Evolutionary conservation across 2,888 invertebrate species (phyloP), one percentile per base, ranked within the genome.

Genomic region (Drosophila diplacantha): DNA sequence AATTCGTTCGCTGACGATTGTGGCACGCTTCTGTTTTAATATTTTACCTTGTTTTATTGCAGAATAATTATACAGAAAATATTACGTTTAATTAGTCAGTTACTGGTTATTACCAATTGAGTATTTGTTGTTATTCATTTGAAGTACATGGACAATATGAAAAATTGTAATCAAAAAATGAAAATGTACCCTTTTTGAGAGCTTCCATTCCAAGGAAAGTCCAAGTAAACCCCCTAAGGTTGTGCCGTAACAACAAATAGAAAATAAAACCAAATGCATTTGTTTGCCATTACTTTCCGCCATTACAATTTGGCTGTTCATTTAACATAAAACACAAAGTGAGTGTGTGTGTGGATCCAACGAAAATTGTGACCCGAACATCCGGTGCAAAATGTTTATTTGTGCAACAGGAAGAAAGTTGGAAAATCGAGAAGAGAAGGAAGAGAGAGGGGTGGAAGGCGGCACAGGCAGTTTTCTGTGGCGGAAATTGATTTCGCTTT

Each of bases 351-450:
- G 29, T 26, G 24, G 31, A 44, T 43, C 11, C 37, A 51, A 50
- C 60, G 62, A 72, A 77, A 75, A 81, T 72, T 83, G 79, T 75
- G 81, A 76, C 75, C 83, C 81, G 64, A 75, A 68, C 79, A 83
- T 79, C 79, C 79, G 83, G 79, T 72, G 64, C 58, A 75, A 81
- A 83, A 81, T 75, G 83, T 79, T 81, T 79, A 81, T 79, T 81
- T 79, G 79, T 75, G 70, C 75, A 81, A 83, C 81, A 83, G 79
- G 83, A 79, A 73, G 79, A 82, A 80, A 82, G 56, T 82, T 80
- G 59, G 20, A 55, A 67, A 65, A 62, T 63, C 20, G 9, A 11
- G 16, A 14, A 16, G 11, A 14, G 41, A 12, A n/a, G 7, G 26
- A 11, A 5, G 11, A 16, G 6, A 37, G 38, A 5, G 38, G 9